Conservation (phyloP, 1,140 invertebrate genomes). For the Leptinotarsa undecemlineata region DNA sequence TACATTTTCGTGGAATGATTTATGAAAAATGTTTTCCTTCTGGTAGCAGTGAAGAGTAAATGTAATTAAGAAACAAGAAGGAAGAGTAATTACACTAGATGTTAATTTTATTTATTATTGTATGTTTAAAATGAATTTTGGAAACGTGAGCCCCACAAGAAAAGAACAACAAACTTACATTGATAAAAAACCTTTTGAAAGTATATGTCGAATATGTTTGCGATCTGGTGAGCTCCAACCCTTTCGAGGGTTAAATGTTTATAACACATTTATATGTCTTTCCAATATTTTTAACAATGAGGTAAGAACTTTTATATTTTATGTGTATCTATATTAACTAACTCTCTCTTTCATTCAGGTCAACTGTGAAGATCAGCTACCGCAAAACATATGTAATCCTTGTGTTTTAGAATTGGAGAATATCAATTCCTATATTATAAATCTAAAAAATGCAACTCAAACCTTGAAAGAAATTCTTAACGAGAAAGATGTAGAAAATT, state of each 20-base stretch:
- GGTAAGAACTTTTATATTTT: neutral
- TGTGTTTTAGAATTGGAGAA: neutral
- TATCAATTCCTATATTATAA: neutral
- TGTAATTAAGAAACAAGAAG: too few species aligned
- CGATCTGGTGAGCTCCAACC: conserved; percentile 1
- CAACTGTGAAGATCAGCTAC: neutral
- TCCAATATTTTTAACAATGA: neutral
- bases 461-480: neutral
- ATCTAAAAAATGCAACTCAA: neutral
- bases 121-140: too few species aligned
- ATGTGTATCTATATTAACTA: neutral
- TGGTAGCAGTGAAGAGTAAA: too few species aligned
- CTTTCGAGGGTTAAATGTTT: neutral
- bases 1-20: too few species aligned
- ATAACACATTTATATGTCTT: neutral
- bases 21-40: too few species aligned
- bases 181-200: neutral
- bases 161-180: too few species aligned
- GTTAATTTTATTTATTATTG: too few species aligned
- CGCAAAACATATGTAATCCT: neutral
- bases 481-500: neutral
- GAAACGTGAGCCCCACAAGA: too few species aligned
- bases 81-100: too few species aligned
- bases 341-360: too few species aligned
- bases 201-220: conserved; percentile 5